Base-by-base conservation (phyloP, 2,113 vertebrate species). In the Heloderma charlesbogerti region DNA sequence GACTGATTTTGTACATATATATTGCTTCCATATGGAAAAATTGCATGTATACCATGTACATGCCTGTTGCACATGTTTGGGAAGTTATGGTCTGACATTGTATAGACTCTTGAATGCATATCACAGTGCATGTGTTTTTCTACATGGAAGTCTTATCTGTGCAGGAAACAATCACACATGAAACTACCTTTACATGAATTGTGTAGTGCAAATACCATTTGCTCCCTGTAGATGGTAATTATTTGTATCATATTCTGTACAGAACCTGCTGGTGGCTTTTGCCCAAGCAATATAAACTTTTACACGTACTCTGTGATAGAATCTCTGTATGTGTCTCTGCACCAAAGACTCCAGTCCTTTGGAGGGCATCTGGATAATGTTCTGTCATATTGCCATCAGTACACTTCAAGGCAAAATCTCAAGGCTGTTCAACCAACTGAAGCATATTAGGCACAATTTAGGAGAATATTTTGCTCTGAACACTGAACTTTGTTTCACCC, bases 391-490 rank as follows among this genome's bases (percentile, higher is more conserved):
- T 7, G 9, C 40, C 86, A 89, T 83, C 40, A 0, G 54, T 9
- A 7, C 81, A 72, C 89, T 84, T 79, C 85, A 25, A 0, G 9
- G 88, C 88, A 82, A 92, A 93, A 92, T 90, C 77, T 95, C 85
- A 89, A 87, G 86, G 81, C 84, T 94, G 0, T 87, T 92, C 92
- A 92, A 92, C 86, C 84, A 89, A 80, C 91, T 92, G 86, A 91
- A 94, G 88, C 88, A 74, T 92, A n/a, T 92, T 71, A 90, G 87
- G 69, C 84, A 77, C 66, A 57, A 72, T 60, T 94, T 9, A 1
- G 69, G 43, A 0, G 12, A 82, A 66, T 86, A 92, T 83, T 80
- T 12, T 89, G 82, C 72, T 92, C 88, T 89, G 72, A n/a, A 16
- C 6, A 0, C 91, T 91, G 87, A 91, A 85, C 84, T 94, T 84